Percentiles rank a stretch among this genome's conserved stretches.
Evolutionary conservation across 2,888 invertebrate genomes (phyloP).

Genomic region (Ceraclea dissimilis): DNA sequence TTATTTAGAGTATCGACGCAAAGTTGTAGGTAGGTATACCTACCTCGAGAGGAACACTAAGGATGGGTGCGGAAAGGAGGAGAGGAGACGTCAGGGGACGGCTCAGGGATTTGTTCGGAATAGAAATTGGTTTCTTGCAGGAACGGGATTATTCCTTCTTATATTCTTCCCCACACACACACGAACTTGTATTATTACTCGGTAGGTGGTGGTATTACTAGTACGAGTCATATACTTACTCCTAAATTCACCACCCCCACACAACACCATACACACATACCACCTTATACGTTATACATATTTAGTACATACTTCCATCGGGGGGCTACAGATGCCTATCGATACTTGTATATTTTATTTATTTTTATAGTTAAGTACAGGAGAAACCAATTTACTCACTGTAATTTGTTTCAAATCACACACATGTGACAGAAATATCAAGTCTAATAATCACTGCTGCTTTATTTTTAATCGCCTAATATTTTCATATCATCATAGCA

Average conservation of each 20-base stretch:
- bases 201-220: too few species aligned
- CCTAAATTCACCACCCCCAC: conserved; percentile 6
- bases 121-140: conserved; percentile 28
- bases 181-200: not conserved
- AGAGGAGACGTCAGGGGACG: conserved; percentile 13
- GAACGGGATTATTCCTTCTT: conserved; percentile 26
- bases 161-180: conserved; percentile 17
- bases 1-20: conserved; percentile 5
- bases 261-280: conserved; percentile 12
- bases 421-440: too few species aligned
- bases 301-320: too few species aligned
- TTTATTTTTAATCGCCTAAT: too few species aligned
- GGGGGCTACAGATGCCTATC: too few species aligned
- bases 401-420: too few species aligned
- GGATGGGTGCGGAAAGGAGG: not conserved
- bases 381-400: too few species aligned
- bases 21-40: not conserved
- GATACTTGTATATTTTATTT: too few species aligned
- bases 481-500: too few species aligned
- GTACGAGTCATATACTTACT: not conserved
- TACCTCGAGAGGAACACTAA: not conserved
- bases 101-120: conserved; percentile 27
- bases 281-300: too few species aligned
- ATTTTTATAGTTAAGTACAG: too few species aligned
- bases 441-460: too few species aligned